Conservation (phyloP, 2,113 vertebrate species). For the Sardina pilchardus region DNA sequence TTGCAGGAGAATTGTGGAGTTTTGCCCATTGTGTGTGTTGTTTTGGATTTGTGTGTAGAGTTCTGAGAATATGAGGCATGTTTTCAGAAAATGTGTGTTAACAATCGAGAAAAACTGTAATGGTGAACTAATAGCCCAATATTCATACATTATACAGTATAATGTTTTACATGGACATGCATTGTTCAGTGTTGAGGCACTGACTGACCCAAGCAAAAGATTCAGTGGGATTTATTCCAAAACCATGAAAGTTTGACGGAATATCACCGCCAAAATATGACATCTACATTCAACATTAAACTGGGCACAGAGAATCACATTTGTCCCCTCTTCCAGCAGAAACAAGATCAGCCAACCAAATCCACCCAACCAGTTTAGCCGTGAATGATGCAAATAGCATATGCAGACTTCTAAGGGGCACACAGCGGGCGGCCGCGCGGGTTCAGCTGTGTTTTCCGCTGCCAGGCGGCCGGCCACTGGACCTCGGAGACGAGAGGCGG, state of each 20-base stretch:
- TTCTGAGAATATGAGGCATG: too few relatives aligned
- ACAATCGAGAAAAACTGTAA: too few relatives aligned
- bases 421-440: not conserved
- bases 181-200: not conserved
- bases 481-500: not conserved
- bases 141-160: not conserved
- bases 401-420: conserved; percentile 22
- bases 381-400: conserved; percentile 20
- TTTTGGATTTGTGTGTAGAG: too few relatives aligned
- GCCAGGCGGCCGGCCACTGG: not conserved
- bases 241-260: not conserved
- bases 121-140: not conserved
- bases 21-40: too few relatives aligned
- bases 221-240: not conserved
- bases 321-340: not conserved
- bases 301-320: not conserved
- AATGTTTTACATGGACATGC: not conserved
- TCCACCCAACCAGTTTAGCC: not conserved
- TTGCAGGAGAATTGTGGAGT: too few relatives aligned
- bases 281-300: not conserved
- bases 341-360: not conserved
- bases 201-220: too few relatives aligned
- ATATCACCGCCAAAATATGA: not conserved
- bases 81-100: too few relatives aligned
- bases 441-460: not conserved